Evolutionary conservation across 2,888 invertebrate genomes (phyloP).

Genomic region (Drosophila quinaria): DNA sequence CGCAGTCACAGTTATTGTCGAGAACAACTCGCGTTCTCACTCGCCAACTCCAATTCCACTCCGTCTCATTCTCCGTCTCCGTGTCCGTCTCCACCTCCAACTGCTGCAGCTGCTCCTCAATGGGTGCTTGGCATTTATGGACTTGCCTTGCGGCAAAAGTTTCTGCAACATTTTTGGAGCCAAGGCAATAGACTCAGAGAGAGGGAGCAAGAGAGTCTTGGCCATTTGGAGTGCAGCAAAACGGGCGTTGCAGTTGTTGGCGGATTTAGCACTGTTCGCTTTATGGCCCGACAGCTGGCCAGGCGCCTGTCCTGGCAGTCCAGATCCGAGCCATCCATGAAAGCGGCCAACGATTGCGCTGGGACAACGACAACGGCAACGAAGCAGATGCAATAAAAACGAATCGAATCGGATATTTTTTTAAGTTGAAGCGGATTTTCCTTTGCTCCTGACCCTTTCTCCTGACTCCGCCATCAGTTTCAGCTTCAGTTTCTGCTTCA

Average conservation of each 20-base stretch:
- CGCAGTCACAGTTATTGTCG: slow-evolving; percentile 16
- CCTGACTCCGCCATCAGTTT: neutral
- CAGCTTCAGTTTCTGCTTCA: neutral
- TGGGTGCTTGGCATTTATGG: slow-evolving; percentile 77
- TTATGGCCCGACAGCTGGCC: slow-evolving; percentile 68
- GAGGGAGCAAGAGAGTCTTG: neutral
- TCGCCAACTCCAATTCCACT: neutral
- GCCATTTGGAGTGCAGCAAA: slow-evolving; percentile 50
- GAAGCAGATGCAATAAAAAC: slow-evolving; percentile 57
- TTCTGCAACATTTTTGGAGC: slow-evolving; percentile 55
- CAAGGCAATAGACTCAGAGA: slow-evolving; percentile 4
- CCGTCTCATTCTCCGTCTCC: neutral
- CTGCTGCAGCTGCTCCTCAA: slow-evolving; percentile 34
- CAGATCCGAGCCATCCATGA: slow-evolving; percentile 12
- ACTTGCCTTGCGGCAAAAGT: slow-evolving; percentile 57
- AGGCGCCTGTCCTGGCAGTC: slow-evolving; percentile 34
- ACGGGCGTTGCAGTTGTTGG: slow-evolving; percentile 63
- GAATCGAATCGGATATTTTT: slow-evolving; percentile 69
- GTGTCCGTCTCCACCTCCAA: neutral
- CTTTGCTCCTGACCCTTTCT: slow-evolving; percentile 1
- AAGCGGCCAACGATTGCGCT: slow-evolving; percentile 27
- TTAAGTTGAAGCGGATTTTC: slow-evolving; percentile 73
- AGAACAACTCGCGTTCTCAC: slow-evolving; percentile 6
- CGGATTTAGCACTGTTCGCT: slow-evolving; percentile 71
- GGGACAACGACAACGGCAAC: slow-evolving; percentile 4